phyloP scores from a whole-genome alignment of 2,888 invertebrate genomes.

The Pollenia angustigena region DNA sequence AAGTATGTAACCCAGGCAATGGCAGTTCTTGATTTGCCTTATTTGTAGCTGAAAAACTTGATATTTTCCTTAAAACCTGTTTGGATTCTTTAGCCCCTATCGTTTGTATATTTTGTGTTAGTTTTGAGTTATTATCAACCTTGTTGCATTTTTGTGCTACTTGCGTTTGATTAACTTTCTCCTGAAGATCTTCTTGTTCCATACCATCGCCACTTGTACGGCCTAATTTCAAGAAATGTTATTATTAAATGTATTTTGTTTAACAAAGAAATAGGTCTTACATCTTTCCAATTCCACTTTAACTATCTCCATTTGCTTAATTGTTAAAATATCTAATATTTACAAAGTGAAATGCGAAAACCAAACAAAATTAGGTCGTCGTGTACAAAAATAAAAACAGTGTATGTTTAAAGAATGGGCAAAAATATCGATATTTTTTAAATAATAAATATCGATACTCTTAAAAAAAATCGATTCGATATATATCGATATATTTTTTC shows the following conservation, averaged over 20 bases:
- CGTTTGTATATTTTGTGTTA: not conserved
- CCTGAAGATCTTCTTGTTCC: conserved; percentile 85
- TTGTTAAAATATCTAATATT: not conserved
- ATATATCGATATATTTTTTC: too few species aligned
- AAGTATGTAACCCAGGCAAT: conserved; percentile 80
- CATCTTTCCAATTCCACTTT: conserved; percentile 63
- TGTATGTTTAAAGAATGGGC: too few species aligned
- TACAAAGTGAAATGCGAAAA: conserved; percentile 6
- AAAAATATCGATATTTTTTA: too few species aligned
- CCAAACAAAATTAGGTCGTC: conserved; percentile 24
- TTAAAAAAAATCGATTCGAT: too few species aligned
- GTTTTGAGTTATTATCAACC: not conserved
- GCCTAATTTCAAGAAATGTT: conserved; percentile 58
- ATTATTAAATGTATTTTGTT: not conserved
- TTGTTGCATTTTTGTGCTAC: conserved; percentile 63
- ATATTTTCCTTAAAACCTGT: conserved; percentile 64
- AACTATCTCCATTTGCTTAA: conserved; percentile 41
- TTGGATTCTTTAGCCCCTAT: not conserved
- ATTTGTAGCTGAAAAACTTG: conserved; percentile 54
- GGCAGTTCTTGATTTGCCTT: conserved; percentile 73
- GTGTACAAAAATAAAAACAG: conserved; percentile 47
- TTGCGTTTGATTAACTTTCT: conserved; percentile 76
- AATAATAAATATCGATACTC: too few species aligned
- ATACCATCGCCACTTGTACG: conserved; percentile 92
- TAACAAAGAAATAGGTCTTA: conserved; percentile 24